Evolutionary conservation across 2,113 vertebrate genomes (phyloP), one percentile per base, ranked within the genome.

Genomic region (Emberiza fucata): DNA sequence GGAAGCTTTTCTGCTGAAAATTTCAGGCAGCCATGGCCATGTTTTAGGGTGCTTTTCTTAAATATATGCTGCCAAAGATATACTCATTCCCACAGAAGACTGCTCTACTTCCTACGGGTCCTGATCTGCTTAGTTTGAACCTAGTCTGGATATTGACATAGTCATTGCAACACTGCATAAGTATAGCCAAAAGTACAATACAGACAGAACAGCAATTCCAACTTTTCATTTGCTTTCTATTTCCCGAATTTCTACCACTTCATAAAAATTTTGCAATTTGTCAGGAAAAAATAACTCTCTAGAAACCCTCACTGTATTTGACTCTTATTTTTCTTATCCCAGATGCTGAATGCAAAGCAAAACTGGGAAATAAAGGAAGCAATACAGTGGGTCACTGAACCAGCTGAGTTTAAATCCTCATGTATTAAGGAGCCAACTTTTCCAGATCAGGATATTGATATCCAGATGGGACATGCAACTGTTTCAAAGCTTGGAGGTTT

Each of bases 271-370:
- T 84, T 84, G 19, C 23, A 84, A 8, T 60, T 66, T 72, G 48
- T 68, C 53, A 60, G 48, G 27, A 84, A 81, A 80, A 83, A 83
- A 45, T 27, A 39, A n/a, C 14, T 39, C 27, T 53, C 28, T 50
- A 51, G 54, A 82, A 76, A 89, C 22, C 44, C 81, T 63, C 48
- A 25, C 5, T 33, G 5, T 83, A 56, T 87, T 50, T 56, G 29
- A 65, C 81, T 75, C 42, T 51, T 89, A 53, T 56, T 92, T 91
- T 64, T 61, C 53, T 94, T 90, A 75, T 45, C 66, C 85, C 59
- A 99, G 98, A 98, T 98, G 98, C 97, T 98, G 50, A 98, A 99
- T 78, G 98, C 98, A 96, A 99, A 98, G 95, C 98, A 98, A 97
- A 95, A 97, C 60, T 98, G 98, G 98, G 98, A 99, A 24, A 98